Evolutionary conservation across 1,140 invertebrate species (phyloP).

Genomic region (Conus ventricosus): DNA sequence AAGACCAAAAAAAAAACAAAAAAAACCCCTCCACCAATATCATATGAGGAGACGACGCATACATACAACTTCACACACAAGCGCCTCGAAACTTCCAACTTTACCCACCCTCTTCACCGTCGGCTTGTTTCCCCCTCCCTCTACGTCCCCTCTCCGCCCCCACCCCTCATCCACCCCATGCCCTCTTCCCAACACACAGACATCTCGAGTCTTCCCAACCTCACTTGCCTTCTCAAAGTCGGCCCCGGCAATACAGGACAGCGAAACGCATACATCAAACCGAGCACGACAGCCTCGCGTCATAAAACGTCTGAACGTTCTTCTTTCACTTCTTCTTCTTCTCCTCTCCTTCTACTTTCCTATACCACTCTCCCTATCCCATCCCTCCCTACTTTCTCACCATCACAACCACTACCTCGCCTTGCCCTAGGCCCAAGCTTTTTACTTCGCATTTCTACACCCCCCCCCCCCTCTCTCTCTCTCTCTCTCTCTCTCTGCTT

Average conservation of each 20-base stretch:
- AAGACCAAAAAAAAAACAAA: too few species aligned
- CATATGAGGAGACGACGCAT: too few species aligned
- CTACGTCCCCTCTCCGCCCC: neutral
- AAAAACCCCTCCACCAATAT: too few species aligned
- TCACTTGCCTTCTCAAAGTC: neutral
- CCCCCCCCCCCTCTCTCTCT: neutral
- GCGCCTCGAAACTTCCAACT: neutral
- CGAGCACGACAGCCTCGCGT: slow-evolving; percentile 1
- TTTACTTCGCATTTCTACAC: neutral
- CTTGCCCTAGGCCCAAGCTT: too few species aligned
- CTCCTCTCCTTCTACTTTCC: neutral
- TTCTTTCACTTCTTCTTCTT: neutral
- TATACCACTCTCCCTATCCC: neutral
- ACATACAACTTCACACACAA: neutral
- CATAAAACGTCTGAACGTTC: slow-evolving; percentile 21
- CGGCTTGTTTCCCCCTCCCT: neutral
- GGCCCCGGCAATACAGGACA: neutral
- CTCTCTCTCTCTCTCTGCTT: neutral
- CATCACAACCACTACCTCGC: neutral
- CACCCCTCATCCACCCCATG: neutral
- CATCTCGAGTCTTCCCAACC: neutral
- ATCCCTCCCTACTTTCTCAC: neutral
- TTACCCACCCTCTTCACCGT: neutral
- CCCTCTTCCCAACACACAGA: neutral
- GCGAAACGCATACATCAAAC: slow-evolving; percentile 25